Evolutionary conservation across 2,113 vertebrate species (phyloP).

Genomic region (Paramisgurnus dabryanus): DNA sequence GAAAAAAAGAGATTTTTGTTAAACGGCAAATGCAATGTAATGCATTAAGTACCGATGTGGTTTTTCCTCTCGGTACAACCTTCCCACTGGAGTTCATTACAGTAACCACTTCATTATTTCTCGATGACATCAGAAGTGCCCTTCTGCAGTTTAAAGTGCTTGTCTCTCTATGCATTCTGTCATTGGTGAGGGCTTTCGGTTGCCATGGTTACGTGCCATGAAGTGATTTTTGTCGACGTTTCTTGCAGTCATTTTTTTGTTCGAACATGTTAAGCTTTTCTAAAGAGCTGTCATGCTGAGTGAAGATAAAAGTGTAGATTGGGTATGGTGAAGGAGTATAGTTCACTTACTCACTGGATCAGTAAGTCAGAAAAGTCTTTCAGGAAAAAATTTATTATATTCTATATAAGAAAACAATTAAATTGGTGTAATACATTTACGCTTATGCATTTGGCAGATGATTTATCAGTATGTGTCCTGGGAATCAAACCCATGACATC

Average conservation of each 20-base stretch:
- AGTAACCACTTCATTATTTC: constrained; percentile 38
- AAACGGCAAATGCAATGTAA: constrained; percentile 1
- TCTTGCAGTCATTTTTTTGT: constrained; percentile 9
- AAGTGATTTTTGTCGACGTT: constrained; percentile 49
- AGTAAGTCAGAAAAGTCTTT: neutral
- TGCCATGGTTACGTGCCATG: constrained; percentile 55
- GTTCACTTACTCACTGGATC: neutral
- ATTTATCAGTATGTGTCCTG: too few species aligned
- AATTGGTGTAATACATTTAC: too few species aligned
- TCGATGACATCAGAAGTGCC: constrained; percentile 52
- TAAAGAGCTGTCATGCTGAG: constrained; percentile 14
- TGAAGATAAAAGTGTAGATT: too few species aligned
- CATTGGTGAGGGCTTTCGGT: constrained; percentile 39
- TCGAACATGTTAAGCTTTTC: constrained; percentile 18
- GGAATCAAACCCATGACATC: too few species aligned
- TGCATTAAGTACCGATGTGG: constrained; percentile 12
- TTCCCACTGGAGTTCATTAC: constrained; percentile 37
- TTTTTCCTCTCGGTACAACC: constrained; percentile 16
- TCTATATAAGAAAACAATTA: neutral
- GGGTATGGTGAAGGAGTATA: too few species aligned
- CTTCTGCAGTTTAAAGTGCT: constrained; percentile 47
- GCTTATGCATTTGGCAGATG: too few species aligned
- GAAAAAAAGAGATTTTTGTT: constrained; percentile 3
- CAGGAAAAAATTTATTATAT: neutral
- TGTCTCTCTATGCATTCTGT: constrained; percentile 26